phyloP scores from a whole-genome alignment of 1,140 invertebrate genomes.

The Rhagoletis zephyria region DNA sequence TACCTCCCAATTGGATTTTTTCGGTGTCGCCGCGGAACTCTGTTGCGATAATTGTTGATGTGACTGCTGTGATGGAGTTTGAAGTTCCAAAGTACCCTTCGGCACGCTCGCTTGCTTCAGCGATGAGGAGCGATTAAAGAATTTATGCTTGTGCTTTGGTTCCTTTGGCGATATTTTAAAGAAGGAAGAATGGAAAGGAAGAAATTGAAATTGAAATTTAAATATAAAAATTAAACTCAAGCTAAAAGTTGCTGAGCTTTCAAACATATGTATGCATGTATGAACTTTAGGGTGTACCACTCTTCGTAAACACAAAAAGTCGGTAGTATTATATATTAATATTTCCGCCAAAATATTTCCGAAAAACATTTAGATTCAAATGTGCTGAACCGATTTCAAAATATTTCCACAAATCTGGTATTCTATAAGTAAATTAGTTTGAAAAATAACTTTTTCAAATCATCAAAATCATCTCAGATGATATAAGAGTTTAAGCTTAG shows the following conservation, averaged over 20 bases:
- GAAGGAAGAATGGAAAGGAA: neutral
- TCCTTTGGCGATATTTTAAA: slow-evolving; percentile 2
- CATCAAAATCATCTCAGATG: too few relatives aligned
- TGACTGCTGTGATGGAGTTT: slow-evolving; percentile 11
- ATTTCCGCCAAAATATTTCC: neutral
- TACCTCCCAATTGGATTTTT: slow-evolving; percentile 90
- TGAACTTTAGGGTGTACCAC: too few relatives aligned
- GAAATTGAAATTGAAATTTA: too few relatives aligned
- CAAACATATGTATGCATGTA: too few relatives aligned
- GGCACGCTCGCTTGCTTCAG: slow-evolving; percentile 64
- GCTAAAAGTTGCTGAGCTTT: neutral
- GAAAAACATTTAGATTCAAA: neutral
- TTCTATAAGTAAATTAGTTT: too few relatives aligned
- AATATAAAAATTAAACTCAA: neutral
- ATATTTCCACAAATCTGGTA: too few relatives aligned
- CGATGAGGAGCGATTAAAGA: slow-evolving; percentile 72
- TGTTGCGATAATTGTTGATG: slow-evolving; percentile 56
- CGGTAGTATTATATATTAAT: too few relatives aligned
- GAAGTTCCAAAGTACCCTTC: slow-evolving; percentile 32
- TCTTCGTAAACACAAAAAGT: too few relatives aligned
- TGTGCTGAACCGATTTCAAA: too few relatives aligned
- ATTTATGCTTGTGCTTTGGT: slow-evolving; percentile 63
- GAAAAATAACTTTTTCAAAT: too few relatives aligned
- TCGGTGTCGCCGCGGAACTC: slow-evolving; percentile 76
- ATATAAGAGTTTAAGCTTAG: too few relatives aligned